Base-by-base conservation (phyloP, 1,140 invertebrate species). In the Tetragonula clypearis region DNA sequence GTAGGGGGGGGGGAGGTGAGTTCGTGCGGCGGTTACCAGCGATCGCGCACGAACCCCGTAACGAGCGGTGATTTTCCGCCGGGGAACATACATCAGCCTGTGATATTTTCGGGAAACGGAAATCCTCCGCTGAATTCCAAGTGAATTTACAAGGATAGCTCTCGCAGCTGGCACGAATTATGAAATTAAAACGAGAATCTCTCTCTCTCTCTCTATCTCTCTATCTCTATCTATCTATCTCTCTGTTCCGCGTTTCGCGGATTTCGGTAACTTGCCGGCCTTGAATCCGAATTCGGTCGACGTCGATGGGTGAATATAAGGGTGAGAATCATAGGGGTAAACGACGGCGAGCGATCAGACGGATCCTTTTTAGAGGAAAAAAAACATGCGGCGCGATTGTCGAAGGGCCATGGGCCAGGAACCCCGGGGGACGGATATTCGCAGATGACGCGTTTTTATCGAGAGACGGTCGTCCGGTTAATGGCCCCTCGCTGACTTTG, bases 91-190 rank as follows among this genome's bases (percentile, higher is more conserved):
- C 49, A 30, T 78, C 82, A 19, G n/a, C 55, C 6, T 49, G 55
- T 21, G 55, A 60, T 62, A 62, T 84, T 84, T 79, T 73, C 41
- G 3, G 41, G 41, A 62, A 30, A 14, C 56, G 77, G 26, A 72
- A 30, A 84, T 79, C 79, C 66, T 68, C 66, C 1, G 41, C 0
- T 35, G 76, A 55, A 60, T 79, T 56, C 68, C 76, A 72, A 84
- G 82, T 84, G 82, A 84, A 79, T 84, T 62, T 79, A 79, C 65
- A 79, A 84, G 77, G 76, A 71, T 84, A 35, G 35, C 35, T 35
- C 2, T 4, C 35, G 35, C 35, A 35, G 35, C 35, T 35, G 35
- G 35, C 35, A 3, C 35, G 35, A 35, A 35, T 35, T 35, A 35
- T 35, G 35, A 35, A 35, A 35, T 35, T 35, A 35, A 30, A 35